Evolutionary conservation across 2,888 invertebrate genomes (phyloP).

Genomic region (Therioaphis trifolii): DNA sequence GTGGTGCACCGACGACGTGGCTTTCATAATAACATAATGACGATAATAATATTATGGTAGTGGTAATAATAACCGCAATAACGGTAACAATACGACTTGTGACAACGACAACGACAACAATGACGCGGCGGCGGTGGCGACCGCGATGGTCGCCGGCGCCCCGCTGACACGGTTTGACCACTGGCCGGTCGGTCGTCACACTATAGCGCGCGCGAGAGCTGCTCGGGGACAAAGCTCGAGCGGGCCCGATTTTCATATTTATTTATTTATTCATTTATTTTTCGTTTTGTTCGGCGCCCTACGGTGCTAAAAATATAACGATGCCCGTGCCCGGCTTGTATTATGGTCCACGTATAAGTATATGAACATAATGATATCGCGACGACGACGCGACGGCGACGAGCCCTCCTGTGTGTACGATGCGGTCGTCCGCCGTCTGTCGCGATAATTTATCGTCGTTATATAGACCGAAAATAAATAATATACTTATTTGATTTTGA

Average conservation of each 20-base stretch:
- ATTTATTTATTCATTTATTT: background rate
- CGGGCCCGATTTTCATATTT: background rate
- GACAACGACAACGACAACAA: background rate
- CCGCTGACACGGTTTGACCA: constrained; percentile 46
- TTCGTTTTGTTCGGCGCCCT: constrained; percentile 24
- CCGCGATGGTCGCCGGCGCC: background rate
- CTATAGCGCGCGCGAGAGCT: background rate
- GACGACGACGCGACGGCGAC: background rate
- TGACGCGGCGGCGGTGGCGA: background rate
- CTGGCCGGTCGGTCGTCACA: background rate
- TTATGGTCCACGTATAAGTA: background rate
- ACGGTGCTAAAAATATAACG: constrained; percentile 1
- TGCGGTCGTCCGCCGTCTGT: too few species aligned
- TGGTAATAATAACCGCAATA: background rate
- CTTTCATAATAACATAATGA: too few species aligned
- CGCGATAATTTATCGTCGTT: too few species aligned
- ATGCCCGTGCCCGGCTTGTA: background rate
- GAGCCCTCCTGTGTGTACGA: too few species aligned
- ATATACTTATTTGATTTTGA: too few species aligned
- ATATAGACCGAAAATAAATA: too few species aligned
- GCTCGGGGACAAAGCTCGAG: constrained; percentile 25
- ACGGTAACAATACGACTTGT: background rate
- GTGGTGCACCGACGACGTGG: constrained; percentile 13
- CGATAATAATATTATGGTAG: too few species aligned
- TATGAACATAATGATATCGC: background rate